These are phyloP conservation scores for Hypomecis punctinalis DNA, from an alignment of 2,888 invertebrate genomes.

Conservation along the genomic window DNA sequence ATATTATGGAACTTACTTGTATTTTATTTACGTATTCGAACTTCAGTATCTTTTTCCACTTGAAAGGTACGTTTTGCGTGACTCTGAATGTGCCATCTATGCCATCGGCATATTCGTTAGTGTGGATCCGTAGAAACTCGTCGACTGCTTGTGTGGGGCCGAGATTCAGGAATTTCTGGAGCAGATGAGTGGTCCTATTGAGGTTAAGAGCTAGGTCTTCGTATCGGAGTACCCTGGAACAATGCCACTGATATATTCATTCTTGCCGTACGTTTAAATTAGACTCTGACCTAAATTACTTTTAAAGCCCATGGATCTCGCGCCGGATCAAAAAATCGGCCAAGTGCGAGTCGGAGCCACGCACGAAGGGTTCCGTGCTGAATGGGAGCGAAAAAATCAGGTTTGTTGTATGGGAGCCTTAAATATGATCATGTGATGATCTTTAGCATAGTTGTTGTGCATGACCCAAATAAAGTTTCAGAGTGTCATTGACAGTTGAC, in stretches of 20 bases:
- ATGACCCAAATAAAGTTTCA: no score
- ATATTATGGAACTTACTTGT: slow-evolving; percentile 68
- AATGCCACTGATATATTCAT: background rate
- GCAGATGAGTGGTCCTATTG: background rate
- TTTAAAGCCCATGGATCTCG: no score
- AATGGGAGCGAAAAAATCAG: no score
- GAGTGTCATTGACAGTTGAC: no score
- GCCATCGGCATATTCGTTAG: slow-evolving; percentile 91
- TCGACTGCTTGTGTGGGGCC: slow-evolving; percentile 75
- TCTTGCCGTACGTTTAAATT: no score
- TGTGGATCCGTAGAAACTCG: slow-evolving; percentile 92
- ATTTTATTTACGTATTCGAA: slow-evolving; percentile 89
- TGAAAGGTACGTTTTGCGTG: slow-evolving; percentile 93
- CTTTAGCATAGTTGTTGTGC: no score
- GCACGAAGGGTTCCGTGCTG: no score
- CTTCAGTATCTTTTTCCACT: slow-evolving; percentile 91
- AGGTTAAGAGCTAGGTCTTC: slow-evolving; percentile 12
- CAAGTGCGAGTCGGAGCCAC: no score
- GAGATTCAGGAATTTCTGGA: slow-evolving; percentile 10
- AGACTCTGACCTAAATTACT: no score
- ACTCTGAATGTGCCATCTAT: slow-evolving; percentile 94
- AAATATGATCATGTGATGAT: no score
- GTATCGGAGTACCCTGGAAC: slow-evolving; percentile 5
- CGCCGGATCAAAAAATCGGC: no score
- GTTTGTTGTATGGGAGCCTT: no score